Conservation (phyloP, 2,888 invertebrate species). For the Trissonchulus latispiculum region DNA sequence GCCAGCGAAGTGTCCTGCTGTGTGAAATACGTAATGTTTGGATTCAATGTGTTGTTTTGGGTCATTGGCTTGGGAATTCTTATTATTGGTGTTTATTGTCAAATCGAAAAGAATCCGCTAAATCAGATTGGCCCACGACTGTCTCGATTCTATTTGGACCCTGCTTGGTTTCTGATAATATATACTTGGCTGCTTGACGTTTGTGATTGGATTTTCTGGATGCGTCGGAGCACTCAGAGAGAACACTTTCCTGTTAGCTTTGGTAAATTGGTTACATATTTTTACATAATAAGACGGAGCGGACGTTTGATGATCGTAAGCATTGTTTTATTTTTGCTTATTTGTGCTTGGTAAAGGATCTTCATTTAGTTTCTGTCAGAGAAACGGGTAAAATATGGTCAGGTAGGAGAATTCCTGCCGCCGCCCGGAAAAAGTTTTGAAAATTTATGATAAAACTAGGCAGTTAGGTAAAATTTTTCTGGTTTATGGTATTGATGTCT, state of each 20-base stretch:
- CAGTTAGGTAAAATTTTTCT: too few relatives aligned
- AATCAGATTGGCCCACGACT: conserved; percentile 68
- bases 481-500: too few relatives aligned
- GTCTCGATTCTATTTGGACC: conserved; percentile 77
- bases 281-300: too few relatives aligned
- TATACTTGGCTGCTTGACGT: conserved; percentile 72
- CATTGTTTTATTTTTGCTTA: too few relatives aligned
- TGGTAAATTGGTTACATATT: too few relatives aligned
- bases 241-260: conserved; percentile 83
- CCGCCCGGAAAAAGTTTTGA: too few relatives aligned
- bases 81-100: conserved; percentile 89
- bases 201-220: conserved; percentile 90
- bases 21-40: conserved; percentile 93
- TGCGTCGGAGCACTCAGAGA: conserved; percentile 92
- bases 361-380: too few relatives aligned
- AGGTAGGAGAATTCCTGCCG: too few relatives aligned
- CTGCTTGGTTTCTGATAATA: conserved; percentile 84
- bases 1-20: conserved; percentile 92
- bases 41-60: conserved; percentile 96
- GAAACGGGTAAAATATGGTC: too few relatives aligned
- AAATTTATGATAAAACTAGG: too few relatives aligned
- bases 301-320: too few relatives aligned
- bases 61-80: conserved; percentile 75
- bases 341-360: too few relatives aligned
- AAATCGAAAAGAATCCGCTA: conserved; percentile 93